Conservation (phyloP, 2,113 vertebrate species). For the Gymnobelideus leadbeateri region DNA sequence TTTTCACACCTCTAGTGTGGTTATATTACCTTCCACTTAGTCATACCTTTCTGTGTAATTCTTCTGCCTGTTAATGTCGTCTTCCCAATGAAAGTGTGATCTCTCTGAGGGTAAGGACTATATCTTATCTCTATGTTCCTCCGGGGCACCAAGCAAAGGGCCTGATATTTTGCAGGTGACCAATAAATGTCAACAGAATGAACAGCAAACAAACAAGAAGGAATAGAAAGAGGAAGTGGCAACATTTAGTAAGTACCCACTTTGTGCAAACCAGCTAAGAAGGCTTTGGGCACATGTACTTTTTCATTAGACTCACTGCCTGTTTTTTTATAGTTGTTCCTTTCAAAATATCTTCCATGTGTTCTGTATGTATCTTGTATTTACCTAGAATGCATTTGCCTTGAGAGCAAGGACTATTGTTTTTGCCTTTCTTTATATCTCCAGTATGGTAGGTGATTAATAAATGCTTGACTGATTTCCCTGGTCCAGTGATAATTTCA, state of each 20-base stretch:
- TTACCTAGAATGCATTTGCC: neutral
- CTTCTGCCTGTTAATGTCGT: neutral
- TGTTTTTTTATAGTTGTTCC: neutral
- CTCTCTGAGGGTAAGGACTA: neutral
- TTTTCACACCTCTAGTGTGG: neutral
- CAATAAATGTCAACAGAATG: neutral
- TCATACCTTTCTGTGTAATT: neutral
- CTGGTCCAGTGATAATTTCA: neutral
- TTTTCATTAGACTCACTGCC: neutral
- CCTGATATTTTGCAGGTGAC: neutral
- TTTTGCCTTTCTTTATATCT: neutral
- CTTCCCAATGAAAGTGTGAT: neutral
- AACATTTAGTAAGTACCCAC: neutral
- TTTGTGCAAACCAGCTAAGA: neutral
- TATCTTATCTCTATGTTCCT: neutral
- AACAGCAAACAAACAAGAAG: neutral
- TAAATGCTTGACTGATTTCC: neutral
- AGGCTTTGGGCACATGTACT: neutral
- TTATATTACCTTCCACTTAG: neutral
- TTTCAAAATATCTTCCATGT: neutral
- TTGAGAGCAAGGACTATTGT: neutral
- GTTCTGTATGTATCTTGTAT: neutral
- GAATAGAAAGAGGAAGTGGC: neutral
- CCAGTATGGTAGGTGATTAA: neutral
- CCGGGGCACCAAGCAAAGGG: neutral